These are phyloP conservation scores for Clinocottus analis DNA, from an alignment of 2,113 vertebrate species.

Conservation along the genomic window DNA sequence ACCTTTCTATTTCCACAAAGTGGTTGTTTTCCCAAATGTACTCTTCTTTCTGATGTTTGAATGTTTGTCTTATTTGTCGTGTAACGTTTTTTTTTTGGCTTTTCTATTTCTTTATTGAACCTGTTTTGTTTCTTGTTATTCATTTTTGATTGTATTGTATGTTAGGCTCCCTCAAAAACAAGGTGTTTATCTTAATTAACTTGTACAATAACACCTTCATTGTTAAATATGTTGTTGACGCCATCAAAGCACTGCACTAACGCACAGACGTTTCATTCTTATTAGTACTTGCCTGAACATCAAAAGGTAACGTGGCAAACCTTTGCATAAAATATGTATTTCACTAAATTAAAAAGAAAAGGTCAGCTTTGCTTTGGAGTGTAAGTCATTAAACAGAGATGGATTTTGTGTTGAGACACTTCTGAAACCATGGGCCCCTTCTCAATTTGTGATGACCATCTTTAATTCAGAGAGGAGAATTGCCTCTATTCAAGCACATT, in stretches of 20 bases:
- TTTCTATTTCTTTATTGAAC: neutral
- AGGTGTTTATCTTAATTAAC: neutral
- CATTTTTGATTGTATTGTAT: neutral
- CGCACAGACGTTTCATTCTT: neutral
- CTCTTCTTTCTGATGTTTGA: neutral
- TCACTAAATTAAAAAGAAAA: slow-evolving; percentile 5
- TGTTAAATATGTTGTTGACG: neutral
- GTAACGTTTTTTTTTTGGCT: neutral
- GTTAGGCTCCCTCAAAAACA: neutral
- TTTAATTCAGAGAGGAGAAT: slow-evolving; percentile 21
- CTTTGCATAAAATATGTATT: neutral
- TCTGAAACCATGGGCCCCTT: slow-evolving; percentile 11
- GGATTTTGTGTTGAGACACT: slow-evolving; percentile 12
- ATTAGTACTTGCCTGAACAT: slow-evolving; percentile 2
- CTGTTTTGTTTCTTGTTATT: neutral
- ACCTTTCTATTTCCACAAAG: no score
- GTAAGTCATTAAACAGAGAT: slow-evolving; percentile 25
- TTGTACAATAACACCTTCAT: neutral
- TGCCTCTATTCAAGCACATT: neutral
- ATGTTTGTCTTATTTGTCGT: neutral
- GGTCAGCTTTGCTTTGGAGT: slow-evolving; percentile 7
- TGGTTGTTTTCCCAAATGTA: no score
- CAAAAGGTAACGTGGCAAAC: slow-evolving; percentile 1
- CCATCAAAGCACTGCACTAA: slow-evolving; percentile 10
- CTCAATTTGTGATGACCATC: slow-evolving; percentile 21